Evolutionary conservation across 1,140 invertebrate genomes (phyloP), one percentile per base, ranked within the genome.

Genomic region (Papilio polyxenes): DNA sequence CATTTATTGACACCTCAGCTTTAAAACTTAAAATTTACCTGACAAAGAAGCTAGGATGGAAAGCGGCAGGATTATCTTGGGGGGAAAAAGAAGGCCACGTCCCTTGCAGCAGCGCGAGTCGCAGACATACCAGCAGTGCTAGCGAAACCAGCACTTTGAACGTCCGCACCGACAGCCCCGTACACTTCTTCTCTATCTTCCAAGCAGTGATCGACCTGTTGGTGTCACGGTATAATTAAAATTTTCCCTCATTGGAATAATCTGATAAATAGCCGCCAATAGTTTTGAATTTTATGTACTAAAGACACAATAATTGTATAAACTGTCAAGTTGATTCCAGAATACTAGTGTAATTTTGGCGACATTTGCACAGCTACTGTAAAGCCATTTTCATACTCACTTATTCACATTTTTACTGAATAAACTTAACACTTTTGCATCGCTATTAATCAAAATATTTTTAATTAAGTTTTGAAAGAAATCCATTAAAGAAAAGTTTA

Each of bases 31-130:
- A 31, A 77, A 80, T 95, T 96, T 95, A 97, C 97, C 97, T 96
- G 82, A 97, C 96, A 91, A 96, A 95, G 83, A 96, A 95, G 87
- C 95, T 96, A 74, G 96, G 95, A 93, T 97, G 96, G 92, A 97
- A 98, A 37, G 98, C 97, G 78, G 98, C 96, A 13, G 97, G 97
- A 93, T 98, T 98, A 94, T 98, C 97, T 91, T 97, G 97, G 37
- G 96, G 96, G 48, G 97, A 97, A 92, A 98, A 98, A 84, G 96
- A 96, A 10, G 97, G 97, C 89, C 97, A 95, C 23, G 96, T 96
- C 83, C 97, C 97, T 90, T 97, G 96, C 82, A 97, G 95, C 82
- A 98, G 91, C 59, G 97, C 96, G 82, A 97, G 94, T 59, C 97
- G 95, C 80, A 98, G 92, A 82, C 96, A 96, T 62, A 97, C 92